Evolutionary conservation across 92 coral and sea anemone genomes (phyloP).

Genomic region (Paragorgia papillata): DNA sequence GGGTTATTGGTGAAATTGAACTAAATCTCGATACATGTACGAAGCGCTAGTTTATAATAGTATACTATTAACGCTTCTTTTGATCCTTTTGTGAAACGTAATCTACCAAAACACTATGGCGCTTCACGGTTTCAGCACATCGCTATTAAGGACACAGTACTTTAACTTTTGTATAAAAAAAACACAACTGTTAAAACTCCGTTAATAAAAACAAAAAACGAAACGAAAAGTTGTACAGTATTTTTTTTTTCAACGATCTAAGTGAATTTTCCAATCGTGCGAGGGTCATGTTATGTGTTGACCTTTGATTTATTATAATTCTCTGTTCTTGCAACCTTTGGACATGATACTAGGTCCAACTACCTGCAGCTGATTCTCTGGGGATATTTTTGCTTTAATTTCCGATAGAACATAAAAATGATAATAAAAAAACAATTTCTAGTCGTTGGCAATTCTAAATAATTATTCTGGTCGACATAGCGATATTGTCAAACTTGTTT

Average conservation of each 20-base stretch:
- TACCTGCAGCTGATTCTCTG: not conserved
- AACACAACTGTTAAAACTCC: constrained; percentile 21
- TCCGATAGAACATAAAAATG: too few species aligned
- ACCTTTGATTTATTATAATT: too few species aligned
- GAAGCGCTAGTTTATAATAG: constrained; percentile 1
- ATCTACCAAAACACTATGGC: not conserved
- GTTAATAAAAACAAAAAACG: not conserved
- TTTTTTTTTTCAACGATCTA: too few species aligned
- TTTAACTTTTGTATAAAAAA: constrained; percentile 36
- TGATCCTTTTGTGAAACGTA: constrained; percentile 21
- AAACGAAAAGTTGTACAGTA: not conserved
- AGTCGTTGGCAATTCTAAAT: too few species aligned
- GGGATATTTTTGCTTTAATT: not conserved
- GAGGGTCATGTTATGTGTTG: not conserved
- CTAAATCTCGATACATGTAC: not conserved
- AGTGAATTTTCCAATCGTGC: too few species aligned
- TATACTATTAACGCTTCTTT: not conserved
- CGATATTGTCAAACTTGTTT: not conserved
- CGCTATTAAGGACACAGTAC: not conserved
- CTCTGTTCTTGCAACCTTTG: constrained; percentile 1
- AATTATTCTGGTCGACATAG: not conserved
- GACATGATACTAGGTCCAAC: not conserved
- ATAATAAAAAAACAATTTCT: too few species aligned
- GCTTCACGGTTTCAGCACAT: constrained; percentile 40
- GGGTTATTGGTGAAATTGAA: not conserved